phyloP scores from a whole-genome alignment of 1,140 invertebrate genomes.

The Lordiphosa mommai region DNA sequence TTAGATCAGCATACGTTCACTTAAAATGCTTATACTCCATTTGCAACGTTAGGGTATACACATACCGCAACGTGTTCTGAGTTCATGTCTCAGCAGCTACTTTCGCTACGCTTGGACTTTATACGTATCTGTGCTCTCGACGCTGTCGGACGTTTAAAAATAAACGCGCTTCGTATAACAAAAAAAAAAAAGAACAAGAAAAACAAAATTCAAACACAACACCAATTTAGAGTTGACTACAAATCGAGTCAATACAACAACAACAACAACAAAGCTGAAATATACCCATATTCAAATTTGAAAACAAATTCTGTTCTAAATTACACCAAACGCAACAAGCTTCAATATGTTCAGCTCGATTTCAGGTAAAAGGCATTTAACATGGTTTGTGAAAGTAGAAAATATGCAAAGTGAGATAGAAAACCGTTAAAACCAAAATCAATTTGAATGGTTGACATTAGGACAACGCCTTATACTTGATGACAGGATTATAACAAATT shows the following conservation, averaged over 20 bases:
- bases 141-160: constrained; percentile 67
- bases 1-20: too few relatives aligned
- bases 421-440: too few relatives aligned
- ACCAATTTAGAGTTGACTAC: constrained; percentile 12
- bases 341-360: constrained; percentile 70
- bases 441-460: constrained; percentile 7
- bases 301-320: constrained; percentile 9
- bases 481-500: constrained; percentile 13
- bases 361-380: constrained; percentile 55
- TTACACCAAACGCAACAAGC: constrained; percentile 24
- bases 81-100: constrained; percentile 37
- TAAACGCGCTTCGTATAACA: constrained; percentile 54
- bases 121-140: constrained; percentile 63
- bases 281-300: constrained; percentile 32
- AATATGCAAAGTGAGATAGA: constrained; percentile 8
- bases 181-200: constrained; percentile 27
- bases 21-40: not conserved
- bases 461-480: not conserved
- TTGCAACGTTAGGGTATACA: not conserved
- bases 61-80: constrained; percentile 32
- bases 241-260: constrained; percentile 6
- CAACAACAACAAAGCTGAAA: constrained; percentile 2
- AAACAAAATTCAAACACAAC: constrained; percentile 9
- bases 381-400: constrained; percentile 58
- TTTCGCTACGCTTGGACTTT: constrained; percentile 42